Conservation (phyloP, 2,888 invertebrate genomes). For the Sesia apiformis region DNA sequence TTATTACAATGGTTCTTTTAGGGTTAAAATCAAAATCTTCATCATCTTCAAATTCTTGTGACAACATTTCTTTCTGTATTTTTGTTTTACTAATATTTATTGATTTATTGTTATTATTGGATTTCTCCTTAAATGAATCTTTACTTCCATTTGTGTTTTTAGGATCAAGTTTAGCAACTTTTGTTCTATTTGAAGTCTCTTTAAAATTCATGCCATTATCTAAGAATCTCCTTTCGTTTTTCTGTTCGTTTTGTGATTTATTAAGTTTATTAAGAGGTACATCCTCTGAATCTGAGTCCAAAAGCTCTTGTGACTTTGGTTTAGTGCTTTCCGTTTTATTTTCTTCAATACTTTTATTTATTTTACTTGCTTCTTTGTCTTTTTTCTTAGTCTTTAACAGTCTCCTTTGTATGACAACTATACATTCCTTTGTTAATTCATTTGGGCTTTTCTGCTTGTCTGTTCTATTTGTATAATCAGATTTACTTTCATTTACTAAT, state of each 20-base stretch:
- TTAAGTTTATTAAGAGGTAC: constrained; percentile 37
- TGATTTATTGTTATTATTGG: not conserved
- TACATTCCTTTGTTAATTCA: constrained; percentile 56
- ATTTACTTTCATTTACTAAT: constrained; percentile 8
- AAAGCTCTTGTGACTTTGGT: constrained; percentile 26
- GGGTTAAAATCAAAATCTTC: constrained; percentile 42
- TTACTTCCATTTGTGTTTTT: constrained; percentile 10
- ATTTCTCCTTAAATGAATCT: not conserved
- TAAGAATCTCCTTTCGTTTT: constrained; percentile 3
- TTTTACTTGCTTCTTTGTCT: constrained; percentile 3
- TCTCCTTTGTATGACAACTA: constrained; percentile 58
- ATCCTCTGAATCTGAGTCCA: constrained; percentile 56
- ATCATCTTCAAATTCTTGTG: constrained; percentile 42
- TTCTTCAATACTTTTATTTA: too few relatives aligned
- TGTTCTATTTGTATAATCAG: constrained; percentile 1
- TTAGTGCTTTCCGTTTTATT: constrained; percentile 3
- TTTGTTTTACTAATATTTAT: constrained; percentile 8
- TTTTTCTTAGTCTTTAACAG: constrained; percentile 33
- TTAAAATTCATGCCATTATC: constrained; percentile 23
- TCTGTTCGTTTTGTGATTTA: constrained; percentile 12
- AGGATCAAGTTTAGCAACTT: constrained; percentile 7
- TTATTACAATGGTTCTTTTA: constrained; percentile 48
- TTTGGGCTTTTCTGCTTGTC: constrained; percentile 30
- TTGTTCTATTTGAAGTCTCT: constrained; percentile 17
- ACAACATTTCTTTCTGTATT: constrained; percentile 8